A percentile compares a stretch with the other conserved stretches of the same genome.
These are phyloP conservation scores for Leucopsar rothschildi DNA, from an alignment of 2,113 vertebrate genomes.

Conservation along the genomic window DNA sequence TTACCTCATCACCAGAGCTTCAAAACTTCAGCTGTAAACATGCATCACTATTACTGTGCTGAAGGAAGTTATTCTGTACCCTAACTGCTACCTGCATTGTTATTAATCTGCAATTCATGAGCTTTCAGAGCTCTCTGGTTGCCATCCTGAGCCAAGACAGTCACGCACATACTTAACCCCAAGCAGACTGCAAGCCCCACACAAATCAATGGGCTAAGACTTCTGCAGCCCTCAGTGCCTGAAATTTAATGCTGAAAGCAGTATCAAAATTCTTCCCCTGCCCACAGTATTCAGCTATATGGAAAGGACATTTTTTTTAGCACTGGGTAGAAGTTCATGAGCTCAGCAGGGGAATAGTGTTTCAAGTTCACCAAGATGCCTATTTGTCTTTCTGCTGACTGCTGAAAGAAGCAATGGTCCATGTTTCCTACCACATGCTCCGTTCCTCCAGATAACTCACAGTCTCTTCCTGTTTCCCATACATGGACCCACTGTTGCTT, in stretches of 20 bases:
- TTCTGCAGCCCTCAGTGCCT: not conserved
- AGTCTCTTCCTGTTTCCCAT: not conserved
- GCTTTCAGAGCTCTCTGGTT: not conserved
- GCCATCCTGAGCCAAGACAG: not conserved
- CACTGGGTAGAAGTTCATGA: not conserved
- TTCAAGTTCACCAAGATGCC: not conserved
- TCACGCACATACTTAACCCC: not conserved
- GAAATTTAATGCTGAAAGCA: not conserved
- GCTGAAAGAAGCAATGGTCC: not conserved
- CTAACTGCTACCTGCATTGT: not conserved
- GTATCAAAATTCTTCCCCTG: not conserved
- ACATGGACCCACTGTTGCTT: not conserved
- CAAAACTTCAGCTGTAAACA: not conserved
- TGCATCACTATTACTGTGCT: not conserved
- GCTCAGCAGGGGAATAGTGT: not conserved
- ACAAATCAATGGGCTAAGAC: not conserved
- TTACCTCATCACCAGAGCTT: not conserved
- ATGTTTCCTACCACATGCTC: not conserved
- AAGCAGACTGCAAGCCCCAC: not conserved
- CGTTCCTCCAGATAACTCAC: not conserved
- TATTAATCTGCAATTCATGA: not conserved
- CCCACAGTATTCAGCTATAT: not conserved
- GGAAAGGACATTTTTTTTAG: not conserved
- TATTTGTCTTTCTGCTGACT: not conserved
- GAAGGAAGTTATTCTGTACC: not conserved